Conservation (phyloP, 2,113 vertebrate genomes). For the Piaya cayana region DNA sequence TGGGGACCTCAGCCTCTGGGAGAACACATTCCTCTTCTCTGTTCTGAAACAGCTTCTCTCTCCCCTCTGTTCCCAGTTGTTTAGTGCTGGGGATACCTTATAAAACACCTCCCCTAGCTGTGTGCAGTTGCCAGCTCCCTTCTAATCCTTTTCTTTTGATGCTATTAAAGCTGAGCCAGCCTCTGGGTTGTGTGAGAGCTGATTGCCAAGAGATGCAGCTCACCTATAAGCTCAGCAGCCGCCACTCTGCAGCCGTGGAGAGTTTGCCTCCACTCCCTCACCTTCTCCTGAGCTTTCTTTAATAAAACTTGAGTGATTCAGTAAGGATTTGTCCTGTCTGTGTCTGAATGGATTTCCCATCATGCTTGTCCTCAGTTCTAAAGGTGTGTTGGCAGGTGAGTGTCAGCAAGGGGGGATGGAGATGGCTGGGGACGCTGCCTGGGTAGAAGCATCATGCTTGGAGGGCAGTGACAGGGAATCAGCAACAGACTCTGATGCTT, state of each 20-base stretch:
- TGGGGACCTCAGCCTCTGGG: no score
- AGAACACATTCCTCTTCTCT: no score
- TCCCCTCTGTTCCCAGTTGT: no score
- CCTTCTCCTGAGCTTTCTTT: neutral
- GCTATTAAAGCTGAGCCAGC: neutral
- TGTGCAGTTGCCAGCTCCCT: no score
- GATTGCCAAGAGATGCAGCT: neutral
- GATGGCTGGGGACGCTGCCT: neutral
- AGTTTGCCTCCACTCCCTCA: no score
- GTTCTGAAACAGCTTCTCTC: no score
- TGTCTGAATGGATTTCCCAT: fast-evolving
- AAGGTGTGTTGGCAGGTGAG: fast-evolving
- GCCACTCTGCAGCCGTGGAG: neutral
- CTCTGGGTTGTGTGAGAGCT: neutral
- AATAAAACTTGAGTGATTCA: neutral
- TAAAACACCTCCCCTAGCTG: no score
- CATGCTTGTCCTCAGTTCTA: fast-evolving
- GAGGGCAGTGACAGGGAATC: neutral
- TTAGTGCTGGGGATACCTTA: no score
- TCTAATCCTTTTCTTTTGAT: neutral
- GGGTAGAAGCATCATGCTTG: neutral
- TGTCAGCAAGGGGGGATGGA: neutral
- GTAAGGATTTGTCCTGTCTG: neutral
- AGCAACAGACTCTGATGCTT: fast-evolving
- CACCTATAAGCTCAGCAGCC: neutral